A percentile compares a stretch with the other conserved stretches of the same genome.
Conservation (phyloP, 2,888 invertebrate species). For the Eledone cirrhosa region DNA sequence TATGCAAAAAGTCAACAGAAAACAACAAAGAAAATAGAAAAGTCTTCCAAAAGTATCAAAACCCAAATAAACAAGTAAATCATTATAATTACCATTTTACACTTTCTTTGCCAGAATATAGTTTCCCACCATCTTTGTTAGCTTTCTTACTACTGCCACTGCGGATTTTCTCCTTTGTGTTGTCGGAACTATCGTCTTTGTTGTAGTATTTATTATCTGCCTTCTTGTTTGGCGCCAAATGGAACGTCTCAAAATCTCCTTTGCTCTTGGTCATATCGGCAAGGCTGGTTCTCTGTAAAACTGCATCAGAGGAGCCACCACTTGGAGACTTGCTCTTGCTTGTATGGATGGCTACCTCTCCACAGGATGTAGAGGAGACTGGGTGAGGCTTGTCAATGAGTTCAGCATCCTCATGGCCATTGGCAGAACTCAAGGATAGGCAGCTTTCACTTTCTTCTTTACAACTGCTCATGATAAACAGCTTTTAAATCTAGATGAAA, state of each 20-base stretch:
- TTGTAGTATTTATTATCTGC: neutral
- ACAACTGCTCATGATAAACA: too few relatives aligned
- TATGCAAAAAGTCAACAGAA: too few relatives aligned
- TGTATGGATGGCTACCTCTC: neutral
- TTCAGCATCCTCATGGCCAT: too few relatives aligned
- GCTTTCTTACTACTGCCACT: constrained; percentile 1
- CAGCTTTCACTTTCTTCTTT: too few relatives aligned
- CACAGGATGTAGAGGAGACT: too few relatives aligned
- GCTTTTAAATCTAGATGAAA: too few relatives aligned
- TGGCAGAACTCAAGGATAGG: too few relatives aligned
- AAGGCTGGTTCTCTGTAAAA: neutral
- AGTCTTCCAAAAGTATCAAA: neutral
- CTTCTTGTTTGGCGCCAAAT: neutral
- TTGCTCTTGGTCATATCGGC: constrained; percentile 5
- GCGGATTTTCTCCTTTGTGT: constrained; percentile 4
- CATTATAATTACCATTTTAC: constrained; percentile 12
- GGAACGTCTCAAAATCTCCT: constrained; percentile 21
- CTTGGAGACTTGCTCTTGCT: constrained; percentile 13
- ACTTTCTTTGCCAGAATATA: constrained; percentile 5
- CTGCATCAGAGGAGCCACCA: neutral
- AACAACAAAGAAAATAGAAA: too few relatives aligned
- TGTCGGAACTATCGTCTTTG: constrained; percentile 14
- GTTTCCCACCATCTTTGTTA: constrained; percentile 5
- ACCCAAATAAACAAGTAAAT: neutral
- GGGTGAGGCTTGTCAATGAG: too few relatives aligned